Conservation (phyloP, 2,888 invertebrate genomes). For the Pollenia griseotomentosa region DNA sequence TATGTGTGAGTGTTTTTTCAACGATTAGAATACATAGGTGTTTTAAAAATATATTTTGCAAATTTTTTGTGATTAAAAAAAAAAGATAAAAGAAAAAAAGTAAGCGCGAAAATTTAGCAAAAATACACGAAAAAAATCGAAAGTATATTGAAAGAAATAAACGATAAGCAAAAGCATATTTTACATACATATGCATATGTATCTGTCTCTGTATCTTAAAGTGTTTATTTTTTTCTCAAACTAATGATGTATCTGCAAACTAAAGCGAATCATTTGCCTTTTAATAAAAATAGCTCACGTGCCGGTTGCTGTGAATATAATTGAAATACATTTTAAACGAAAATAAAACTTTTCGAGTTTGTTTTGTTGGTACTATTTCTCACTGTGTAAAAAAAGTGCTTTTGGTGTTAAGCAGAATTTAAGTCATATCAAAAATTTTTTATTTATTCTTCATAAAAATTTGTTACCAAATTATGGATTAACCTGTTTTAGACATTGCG, state of each 20-base stretch:
- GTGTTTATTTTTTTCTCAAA: background rate
- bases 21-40: constrained; percentile 22
- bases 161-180: background rate
- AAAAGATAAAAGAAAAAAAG: background rate
- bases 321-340: background rate
- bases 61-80: constrained; percentile 12
- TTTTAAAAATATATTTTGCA: constrained; percentile 57
- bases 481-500: background rate
- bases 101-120: background rate
- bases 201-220: background rate
- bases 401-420: too few relatives aligned
- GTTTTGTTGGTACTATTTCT: background rate
- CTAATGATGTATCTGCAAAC: background rate
- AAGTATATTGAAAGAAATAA: constrained; percentile 31
- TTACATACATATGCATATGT: background rate
- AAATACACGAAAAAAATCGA: constrained; percentile 39
- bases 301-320: constrained; percentile 1
- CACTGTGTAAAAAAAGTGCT: too few relatives aligned
- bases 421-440: too few relatives aligned
- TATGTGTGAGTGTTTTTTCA: background rate
- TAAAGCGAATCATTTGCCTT: constrained; percentile 5
- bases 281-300: constrained; percentile 47
- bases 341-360: background rate
- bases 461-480: constrained; percentile 32
- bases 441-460: background rate